Evolutionary conservation across 2,113 vertebrate genomes (phyloP).

Genomic region (Pelecanoides urinatrix): DNA sequence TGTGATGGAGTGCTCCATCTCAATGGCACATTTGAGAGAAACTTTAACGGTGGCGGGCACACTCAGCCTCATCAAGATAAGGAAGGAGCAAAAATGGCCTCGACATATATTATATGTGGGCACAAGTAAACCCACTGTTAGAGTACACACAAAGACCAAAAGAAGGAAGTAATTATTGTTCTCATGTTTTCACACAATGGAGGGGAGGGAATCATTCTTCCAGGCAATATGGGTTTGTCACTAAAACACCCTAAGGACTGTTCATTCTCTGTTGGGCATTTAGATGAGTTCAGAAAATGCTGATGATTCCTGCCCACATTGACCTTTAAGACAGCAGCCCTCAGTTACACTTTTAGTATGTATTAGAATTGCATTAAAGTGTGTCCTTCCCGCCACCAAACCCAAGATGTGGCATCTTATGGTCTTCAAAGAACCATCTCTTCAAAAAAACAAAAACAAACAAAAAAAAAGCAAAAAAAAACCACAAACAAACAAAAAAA

Average conservation of each 20-base stretch:
- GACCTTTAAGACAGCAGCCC: conserved; percentile 25
- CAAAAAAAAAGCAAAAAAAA: neutral
- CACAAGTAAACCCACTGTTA: neutral
- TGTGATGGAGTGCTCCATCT: neutral
- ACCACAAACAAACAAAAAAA: too few relatives aligned
- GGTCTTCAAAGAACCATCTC: neutral
- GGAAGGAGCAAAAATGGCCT: neutral
- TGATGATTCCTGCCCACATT: neutral
- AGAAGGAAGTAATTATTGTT: neutral
- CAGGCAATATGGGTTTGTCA: neutral
- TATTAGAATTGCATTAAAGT: neutral
- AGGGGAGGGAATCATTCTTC: neutral
- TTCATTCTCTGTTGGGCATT: neutral
- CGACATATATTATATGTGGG: neutral
- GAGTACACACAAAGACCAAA: neutral
- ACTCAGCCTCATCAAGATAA: rapidly evolving
- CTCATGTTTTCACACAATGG: neutral
- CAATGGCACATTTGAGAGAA: neutral
- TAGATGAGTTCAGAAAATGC: conserved; percentile 12
- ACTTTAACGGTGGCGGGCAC: neutral
- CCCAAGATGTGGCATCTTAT: neutral
- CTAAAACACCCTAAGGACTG: neutral
- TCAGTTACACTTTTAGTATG: neutral
- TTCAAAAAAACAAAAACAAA: neutral
- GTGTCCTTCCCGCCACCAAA: neutral